Evolutionary conservation across 2,797 vertebrate species (phyloP), one percentile per base, ranked within the genome.

Genomic region (Falco naumanni): DNA sequence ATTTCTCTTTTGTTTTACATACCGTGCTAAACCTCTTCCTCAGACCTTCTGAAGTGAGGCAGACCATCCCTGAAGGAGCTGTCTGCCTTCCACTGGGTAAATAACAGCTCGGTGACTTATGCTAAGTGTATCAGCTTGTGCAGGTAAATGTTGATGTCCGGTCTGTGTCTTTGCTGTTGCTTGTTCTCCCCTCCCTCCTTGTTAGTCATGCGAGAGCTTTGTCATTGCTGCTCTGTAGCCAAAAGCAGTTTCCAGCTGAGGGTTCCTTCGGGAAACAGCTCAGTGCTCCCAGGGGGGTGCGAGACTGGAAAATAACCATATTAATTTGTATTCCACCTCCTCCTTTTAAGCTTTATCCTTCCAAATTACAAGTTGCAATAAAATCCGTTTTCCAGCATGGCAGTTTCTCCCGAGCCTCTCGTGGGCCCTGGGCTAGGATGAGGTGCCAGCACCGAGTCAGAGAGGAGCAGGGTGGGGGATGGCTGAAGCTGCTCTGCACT

Each of bases 271-370:
- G 57, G 59, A 84, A 89, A 64, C 8, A 19, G 33, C 4, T 11
- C 68, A 45, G 39, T 11, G 2, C 18, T 87, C 87, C 83, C 59
- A 1, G 41, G 10, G 51, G 48, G 54, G 20, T 61, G 20, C 6
- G 7, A 87, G 60, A n/a, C 45, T 82, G 76, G 80, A 92, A 95
- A 94, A 84, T 4, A 25, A 50, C 54, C n/a, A 8, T 71, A 82
- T 48, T 72, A 84, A 91, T 84, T 93, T 53, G 41, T 65, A 87
- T 88, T 86, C 48, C 71, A 41, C 84, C 61, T 94, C 43, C 72
- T 77, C 5, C 77, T 85, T 89, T 74, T 75, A 29, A 60, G 70
- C 87, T 95, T 97, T 95, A 94, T 94, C 94, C 95, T 95, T 96
- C 86, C 91, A 97, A 84, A 84, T 95, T 95, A 79, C 31, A 75